Conservation (phyloP, 2,113 vertebrate genomes). For the Callocephalon fimbriatum region DNA sequence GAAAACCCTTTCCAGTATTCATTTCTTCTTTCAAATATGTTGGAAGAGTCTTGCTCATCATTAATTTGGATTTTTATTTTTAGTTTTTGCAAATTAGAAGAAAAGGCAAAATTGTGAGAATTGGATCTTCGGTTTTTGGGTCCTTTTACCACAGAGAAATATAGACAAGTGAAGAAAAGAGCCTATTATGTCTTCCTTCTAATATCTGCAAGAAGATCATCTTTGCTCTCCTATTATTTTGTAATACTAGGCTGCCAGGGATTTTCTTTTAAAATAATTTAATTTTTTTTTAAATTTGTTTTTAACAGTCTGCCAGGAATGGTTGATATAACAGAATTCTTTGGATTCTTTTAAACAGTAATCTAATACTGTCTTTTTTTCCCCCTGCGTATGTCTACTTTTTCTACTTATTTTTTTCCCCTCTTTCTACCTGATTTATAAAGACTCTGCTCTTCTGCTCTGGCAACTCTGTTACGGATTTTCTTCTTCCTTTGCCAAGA, state of each 20-base stretch:
- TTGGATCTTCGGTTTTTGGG: neutral
- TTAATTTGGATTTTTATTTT: neutral
- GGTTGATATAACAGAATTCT: neutral
- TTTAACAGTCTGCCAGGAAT: neutral
- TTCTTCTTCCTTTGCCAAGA: constrained; percentile 12
- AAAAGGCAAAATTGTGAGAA: neutral
- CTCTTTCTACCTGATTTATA: neutral
- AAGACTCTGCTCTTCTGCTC: neutral
- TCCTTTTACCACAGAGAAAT: neutral
- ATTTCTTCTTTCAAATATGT: neutral
- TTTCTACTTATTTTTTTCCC: neutral
- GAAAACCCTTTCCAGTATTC: neutral
- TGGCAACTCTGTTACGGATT: neutral
- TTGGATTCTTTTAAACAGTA: neutral
- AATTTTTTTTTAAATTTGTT: neutral
- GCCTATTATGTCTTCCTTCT: neutral
- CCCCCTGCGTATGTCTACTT: neutral
- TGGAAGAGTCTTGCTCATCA: neutral
- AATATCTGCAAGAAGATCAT: neutral
- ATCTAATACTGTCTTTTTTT: neutral
- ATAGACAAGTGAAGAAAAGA: neutral
- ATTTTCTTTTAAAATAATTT: neutral
- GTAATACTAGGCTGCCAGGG: neutral
- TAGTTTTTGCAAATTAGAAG: neutral
- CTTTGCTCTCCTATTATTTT: neutral